A percentile compares a stretch with the other conserved stretches of the same genome.
Evolutionary conservation across 2,888 invertebrate species (phyloP).

Genomic region (Nemapogon koenigi): DNA sequence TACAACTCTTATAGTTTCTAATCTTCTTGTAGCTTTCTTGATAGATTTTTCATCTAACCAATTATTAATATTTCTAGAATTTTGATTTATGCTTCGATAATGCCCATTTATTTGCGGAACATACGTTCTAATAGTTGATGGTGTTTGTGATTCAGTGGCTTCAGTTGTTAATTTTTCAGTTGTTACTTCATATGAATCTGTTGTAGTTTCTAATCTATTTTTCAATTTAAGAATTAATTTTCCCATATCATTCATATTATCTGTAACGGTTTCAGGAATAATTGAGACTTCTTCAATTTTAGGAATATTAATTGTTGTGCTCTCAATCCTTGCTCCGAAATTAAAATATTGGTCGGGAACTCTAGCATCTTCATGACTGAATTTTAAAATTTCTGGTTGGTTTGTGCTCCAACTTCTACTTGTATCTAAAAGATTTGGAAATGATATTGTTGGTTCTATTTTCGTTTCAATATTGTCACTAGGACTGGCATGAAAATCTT

Average conservation of each 20-base stretch:
- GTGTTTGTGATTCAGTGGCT: constrained; percentile 10
- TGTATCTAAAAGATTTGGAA: constrained; percentile 20
- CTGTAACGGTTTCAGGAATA: too few species aligned
- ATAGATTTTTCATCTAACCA: constrained; percentile 29
- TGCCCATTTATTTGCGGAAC: constrained; percentile 52
- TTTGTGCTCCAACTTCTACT: constrained; percentile 19
- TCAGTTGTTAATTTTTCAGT: constrained; percentile 2
- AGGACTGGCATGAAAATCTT: background rate
- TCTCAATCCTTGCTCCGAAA: background rate
- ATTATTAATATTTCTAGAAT: constrained; percentile 26
- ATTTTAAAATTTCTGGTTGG: constrained; percentile 39
- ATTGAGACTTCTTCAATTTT: too few species aligned
- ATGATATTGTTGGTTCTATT: constrained; percentile 22
- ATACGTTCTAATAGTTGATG: constrained; percentile 29
- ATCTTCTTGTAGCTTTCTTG: constrained; percentile 32
- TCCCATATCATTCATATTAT: constrained; percentile 12
- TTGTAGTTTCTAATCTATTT: constrained; percentile 20
- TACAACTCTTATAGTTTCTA: constrained; percentile 33
- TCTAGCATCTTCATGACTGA: constrained; percentile 48
- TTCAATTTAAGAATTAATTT: constrained; percentile 32
- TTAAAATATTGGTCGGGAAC: constrained; percentile 26
- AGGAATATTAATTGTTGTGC: constrained; percentile 1
- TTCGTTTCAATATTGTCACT: constrained; percentile 19
- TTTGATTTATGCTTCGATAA: constrained; percentile 37
- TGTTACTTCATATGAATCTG: constrained; percentile 4